These are phyloP conservation scores for Polyodon spathula DNA, from an alignment of 2,113 vertebrate species.

Conservation along the genomic window DNA sequence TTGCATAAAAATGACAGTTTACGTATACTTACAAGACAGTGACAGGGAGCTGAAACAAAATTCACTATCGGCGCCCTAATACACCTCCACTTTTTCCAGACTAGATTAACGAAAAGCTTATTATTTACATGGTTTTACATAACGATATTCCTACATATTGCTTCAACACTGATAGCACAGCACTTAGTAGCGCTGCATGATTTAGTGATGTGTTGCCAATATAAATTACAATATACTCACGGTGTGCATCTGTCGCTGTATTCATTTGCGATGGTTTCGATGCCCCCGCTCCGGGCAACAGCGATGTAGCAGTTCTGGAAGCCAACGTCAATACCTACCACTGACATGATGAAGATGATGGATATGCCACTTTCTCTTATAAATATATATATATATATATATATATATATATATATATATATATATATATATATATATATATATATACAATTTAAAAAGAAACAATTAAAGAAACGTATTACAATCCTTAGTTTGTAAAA, in stretches of 20 bases:
- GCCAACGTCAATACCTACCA: conserved; percentile 87
- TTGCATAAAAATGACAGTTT: too few species aligned
- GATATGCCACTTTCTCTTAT: conserved; percentile 23
- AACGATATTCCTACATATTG: too few species aligned
- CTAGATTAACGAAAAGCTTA: too few species aligned
- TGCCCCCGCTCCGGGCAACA: conserved; percentile 83
- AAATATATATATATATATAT: conserved; percentile 32
- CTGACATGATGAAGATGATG: conserved; percentile 64
- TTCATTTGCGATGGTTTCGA: conserved; percentile 89
- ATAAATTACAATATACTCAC: conserved; percentile 60
- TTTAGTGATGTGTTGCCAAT: conserved; percentile 21
- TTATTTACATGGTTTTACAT: too few species aligned
- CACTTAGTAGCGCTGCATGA: conserved; percentile 36
- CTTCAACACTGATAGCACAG: conserved; percentile 27
- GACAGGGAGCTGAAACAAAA: too few species aligned
- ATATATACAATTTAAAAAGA: conserved; percentile 16
- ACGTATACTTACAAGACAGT: too few species aligned
- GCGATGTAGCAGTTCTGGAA: conserved; percentile 90
- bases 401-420: conserved; percentile 24
- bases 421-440: conserved; percentile 29
- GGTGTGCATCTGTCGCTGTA: conserved; percentile 96
- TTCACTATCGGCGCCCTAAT: too few species aligned
- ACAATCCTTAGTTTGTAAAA: conserved; percentile 3
- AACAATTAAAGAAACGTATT: conserved; percentile 10
- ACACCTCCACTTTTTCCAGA: too few species aligned